A percentile compares a stretch with the other conserved stretches of the same genome.
Conservation (phyloP, 2,888 invertebrate genomes). For the Rhagonycha fulva region DNA sequence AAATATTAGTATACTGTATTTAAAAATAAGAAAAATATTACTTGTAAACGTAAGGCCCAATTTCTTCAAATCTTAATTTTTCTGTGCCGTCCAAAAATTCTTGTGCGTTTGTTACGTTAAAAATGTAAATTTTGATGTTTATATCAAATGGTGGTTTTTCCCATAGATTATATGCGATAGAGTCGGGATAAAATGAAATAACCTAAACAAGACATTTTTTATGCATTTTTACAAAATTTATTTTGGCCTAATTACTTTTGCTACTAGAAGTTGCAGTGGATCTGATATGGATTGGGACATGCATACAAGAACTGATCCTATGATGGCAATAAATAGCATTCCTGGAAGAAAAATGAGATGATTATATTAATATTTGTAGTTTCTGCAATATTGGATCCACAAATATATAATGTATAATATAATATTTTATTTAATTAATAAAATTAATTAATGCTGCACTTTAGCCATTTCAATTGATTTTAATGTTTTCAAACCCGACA, state of each 20-base stretch:
- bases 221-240: neutral
- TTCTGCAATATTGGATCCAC: too few species aligned
- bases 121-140: slow-evolving; percentile 69
- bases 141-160: slow-evolving; percentile 68
- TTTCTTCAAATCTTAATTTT: slow-evolving; percentile 70
- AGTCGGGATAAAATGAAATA: slow-evolving; percentile 51
- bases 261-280: neutral
- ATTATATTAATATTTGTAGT: too few species aligned
- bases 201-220: slow-evolving; percentile 37
- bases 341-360: neutral
- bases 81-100: slow-evolving; percentile 67
- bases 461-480: too few species aligned
- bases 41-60: slow-evolving; percentile 85
- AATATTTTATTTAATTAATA: too few species aligned
- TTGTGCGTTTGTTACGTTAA: slow-evolving; percentile 79
- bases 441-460: too few species aligned
- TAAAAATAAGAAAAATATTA: slow-evolving; percentile 53
- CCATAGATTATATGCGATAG: slow-evolving; percentile 66
- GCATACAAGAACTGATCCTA: neutral
- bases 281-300: neutral
- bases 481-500: too few species aligned
- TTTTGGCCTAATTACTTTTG: neutral
- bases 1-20: slow-evolving; percentile 1
- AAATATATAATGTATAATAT: too few species aligned
- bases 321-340: neutral